Evolutionary conservation across 53 echinoderm and acorn worm species (phyloP), one percentile per base, ranked within the genome.

Genomic region (Henricia sp.): DNA sequence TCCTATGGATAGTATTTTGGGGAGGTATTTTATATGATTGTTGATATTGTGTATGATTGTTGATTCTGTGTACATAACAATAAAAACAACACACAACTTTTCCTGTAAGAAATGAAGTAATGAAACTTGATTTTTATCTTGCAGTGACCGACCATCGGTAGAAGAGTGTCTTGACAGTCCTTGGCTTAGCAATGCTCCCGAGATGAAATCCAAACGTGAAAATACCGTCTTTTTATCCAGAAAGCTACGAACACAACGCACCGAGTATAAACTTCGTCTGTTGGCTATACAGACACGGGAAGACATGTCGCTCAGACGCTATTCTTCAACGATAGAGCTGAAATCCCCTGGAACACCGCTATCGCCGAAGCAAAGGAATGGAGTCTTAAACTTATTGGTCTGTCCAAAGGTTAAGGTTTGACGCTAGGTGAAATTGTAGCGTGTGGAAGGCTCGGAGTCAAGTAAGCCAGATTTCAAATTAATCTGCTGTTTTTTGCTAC

Each of bases 131-230:
- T 16, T 71, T 12, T 40, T 23, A 0, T 29, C 0, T 40, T 60
- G 41, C 74, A 95, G 95, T 46, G 90, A 92, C 37, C 87, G 95
- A 44, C 84, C 88, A 16, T 91, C 90, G 26, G 95, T 92, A 6
- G 74, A 90, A 0, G 90, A 90, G 46, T 91, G 91, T 35, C 82
- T 91, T 57, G 84, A 83, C 34, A 68, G 76, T 23, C 84, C 88
- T 1, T 91, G 91, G 91, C 82, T 88, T 24, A 75, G 73, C 76
- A 68, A 83, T 37, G 64, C 40, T 9, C 72, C 75, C 0, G 88
- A 88, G 21, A 89, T 89, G 89, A 84, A 84, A 24, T 50, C 53
- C 62, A 86, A 82, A 40, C 68, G 84, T 26, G 50, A 74, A 20
- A 23, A 40, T 3, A 41, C 67, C 14, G 5, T 55, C 37, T 83